Base-by-base conservation (phyloP, 2,797 vertebrate genomes). In the Chelmon rostratus region DNA sequence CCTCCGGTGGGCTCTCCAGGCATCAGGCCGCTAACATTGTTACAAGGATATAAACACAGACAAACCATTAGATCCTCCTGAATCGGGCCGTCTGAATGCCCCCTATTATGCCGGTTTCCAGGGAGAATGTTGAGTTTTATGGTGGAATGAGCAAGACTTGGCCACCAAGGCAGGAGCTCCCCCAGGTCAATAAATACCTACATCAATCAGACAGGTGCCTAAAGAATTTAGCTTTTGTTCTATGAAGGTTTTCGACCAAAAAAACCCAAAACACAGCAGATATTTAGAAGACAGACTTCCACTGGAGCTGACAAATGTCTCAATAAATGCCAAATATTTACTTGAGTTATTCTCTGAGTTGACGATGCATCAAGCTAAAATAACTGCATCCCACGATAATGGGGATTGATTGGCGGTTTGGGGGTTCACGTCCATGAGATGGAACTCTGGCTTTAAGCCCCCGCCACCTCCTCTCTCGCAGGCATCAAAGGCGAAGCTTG, bases 11-110 rank as follows among this genome's bases (percentile, higher is more conserved):
- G 68, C 76, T 92, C 88, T 73, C 83, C 88, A 79, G 83, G 90
- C 93, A 79, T 92, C 87, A 89, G 93, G 88, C 91, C 91, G 86
- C 89, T 91, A 95, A 95, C 95, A 96, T 94, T 95, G 96, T 96
- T 95, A 93, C 89, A 93, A 91, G 95, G 96, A 96, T 92, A 92
- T 95, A 97, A 96, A 96, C 94, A 95, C 93, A 94, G 95, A 96
- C 95, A 95, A 94, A 92, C 95, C 96, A 96, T 96, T 95, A 95
- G 95, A 96, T 95, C 88, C 88, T 91, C 85, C 84, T 91, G 94
- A 96, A 96, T 96, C 94, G 94, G 94, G 94, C 91, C 79, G 80
- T 86, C 93, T 96, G 93, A 96, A 95, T 95, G 90, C 91, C 90
- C 91, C 92, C 94, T 62, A 94, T 96, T 96, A 96, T 96, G 94